These are phyloP conservation scores for Pecten maximus DNA, from an alignment of 2,888 invertebrate genomes.

Conservation along the genomic window DNA sequence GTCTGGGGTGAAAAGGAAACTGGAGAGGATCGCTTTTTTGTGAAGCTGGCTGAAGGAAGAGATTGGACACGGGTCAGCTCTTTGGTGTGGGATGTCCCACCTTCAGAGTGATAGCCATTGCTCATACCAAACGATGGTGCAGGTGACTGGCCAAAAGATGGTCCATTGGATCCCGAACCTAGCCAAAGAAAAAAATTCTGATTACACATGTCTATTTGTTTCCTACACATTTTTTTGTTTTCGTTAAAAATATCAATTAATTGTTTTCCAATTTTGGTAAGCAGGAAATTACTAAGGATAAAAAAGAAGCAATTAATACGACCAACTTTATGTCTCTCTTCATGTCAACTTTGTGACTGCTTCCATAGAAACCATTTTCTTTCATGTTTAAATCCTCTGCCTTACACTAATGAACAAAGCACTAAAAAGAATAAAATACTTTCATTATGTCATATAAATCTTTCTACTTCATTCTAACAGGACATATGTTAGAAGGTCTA, in stretches of 20 bases:
- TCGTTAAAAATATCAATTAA: too few relatives aligned
- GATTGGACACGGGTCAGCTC: constrained; percentile 59
- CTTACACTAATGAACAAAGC: too few relatives aligned
- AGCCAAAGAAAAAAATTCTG: background rate
- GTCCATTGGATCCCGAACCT: constrained; percentile 47
- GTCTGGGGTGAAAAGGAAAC: constrained; percentile 58
- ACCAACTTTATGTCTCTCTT: background rate
- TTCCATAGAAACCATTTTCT: background rate
- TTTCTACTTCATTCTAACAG: too few relatives aligned
- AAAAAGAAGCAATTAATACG: background rate
- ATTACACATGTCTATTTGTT: background rate
- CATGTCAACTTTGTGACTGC: background rate
- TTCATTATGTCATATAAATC: too few relatives aligned
- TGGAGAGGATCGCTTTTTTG: constrained; percentile 42
- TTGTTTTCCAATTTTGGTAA: too few relatives aligned
- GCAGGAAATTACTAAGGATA: background rate
- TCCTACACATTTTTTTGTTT: background rate
- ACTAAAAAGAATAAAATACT: too few relatives aligned
- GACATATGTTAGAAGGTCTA: too few relatives aligned
- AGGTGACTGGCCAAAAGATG: constrained; percentile 54
- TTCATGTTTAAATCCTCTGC: too few relatives aligned
- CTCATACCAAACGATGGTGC: constrained; percentile 40
- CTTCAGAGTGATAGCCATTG: constrained; percentile 53
- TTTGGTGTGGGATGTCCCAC: constrained; percentile 50
- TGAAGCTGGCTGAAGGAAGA: constrained; percentile 52